Conservation (phyloP, 1,140 invertebrate genomes). For the Zaprionus lachaisei region DNA sequence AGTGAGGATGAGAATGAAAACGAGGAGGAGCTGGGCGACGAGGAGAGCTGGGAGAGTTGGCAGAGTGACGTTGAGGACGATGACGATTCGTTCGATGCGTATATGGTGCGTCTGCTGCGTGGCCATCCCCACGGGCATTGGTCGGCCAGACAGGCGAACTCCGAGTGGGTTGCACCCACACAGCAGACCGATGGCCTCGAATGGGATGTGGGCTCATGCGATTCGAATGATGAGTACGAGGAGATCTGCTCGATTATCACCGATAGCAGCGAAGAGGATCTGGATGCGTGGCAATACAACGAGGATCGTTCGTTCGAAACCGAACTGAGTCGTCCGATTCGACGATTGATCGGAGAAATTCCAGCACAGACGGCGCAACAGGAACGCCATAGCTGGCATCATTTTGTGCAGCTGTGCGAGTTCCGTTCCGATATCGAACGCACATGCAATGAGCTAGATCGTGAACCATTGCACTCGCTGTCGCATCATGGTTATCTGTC, state of each 20-base stretch:
- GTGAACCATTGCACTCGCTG: background rate
- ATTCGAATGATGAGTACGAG: conserved; percentile 3
- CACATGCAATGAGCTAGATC: background rate
- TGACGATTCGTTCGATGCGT: conserved; percentile 18
- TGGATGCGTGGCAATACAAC: conserved; percentile 11
- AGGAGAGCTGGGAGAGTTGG: conserved; percentile 31
- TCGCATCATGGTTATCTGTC: background rate
- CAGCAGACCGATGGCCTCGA: background rate
- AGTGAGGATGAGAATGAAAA: background rate
- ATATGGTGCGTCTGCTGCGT: conserved; percentile 16
- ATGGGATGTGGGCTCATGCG: background rate
- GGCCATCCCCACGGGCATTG: background rate
- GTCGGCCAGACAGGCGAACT: background rate
- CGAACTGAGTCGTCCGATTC: conserved; percentile 15
- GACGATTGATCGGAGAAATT: conserved; percentile 23
- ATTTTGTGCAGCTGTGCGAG: background rate
- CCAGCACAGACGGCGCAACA: conserved; percentile 16
- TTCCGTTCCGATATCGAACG: background rate
- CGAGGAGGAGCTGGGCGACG: conserved; percentile 13
- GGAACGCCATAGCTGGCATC: conserved; percentile 1
- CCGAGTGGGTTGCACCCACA: background rate
- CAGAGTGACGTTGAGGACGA: conserved; percentile 14
- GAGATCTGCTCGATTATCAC: background rate
- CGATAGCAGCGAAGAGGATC: conserved; percentile 9
- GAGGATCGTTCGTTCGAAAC: conserved; percentile 37